Percentiles rank a stretch among this genome's conserved stretches.
phyloP scores from a whole-genome alignment of 2,888 invertebrate species.

The Philhelius pedissequus region DNA sequence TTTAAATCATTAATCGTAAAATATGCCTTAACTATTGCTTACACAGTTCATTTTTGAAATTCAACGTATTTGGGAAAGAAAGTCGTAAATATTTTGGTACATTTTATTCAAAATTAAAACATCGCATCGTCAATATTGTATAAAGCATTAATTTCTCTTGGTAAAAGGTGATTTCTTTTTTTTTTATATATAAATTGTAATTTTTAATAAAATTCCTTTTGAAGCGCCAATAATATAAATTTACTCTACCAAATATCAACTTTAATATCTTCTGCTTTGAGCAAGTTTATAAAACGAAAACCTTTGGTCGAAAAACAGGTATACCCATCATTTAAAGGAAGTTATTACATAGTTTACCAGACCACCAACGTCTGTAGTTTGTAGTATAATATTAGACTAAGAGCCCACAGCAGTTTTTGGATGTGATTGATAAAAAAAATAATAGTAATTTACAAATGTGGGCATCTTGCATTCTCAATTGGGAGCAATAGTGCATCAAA shows the following conservation, averaged over 20 bases:
- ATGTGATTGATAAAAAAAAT: too few species aligned
- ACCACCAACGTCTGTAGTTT: too few species aligned
- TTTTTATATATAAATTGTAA: background rate
- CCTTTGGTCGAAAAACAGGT: too few species aligned
- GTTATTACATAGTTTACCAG: too few species aligned
- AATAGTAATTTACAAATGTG: too few species aligned
- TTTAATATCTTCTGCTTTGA: too few species aligned
- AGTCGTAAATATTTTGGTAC: background rate
- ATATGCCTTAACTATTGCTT: conserved; percentile 27
- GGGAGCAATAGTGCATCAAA: too few species aligned
- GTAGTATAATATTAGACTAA: too few species aligned
- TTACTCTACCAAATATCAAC: background rate
- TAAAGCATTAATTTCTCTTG: conserved; percentile 23
- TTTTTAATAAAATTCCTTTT: background rate
- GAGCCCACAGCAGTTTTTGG: too few species aligned
- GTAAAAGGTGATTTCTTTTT: conserved; percentile 40
- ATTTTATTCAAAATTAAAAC: background rate
- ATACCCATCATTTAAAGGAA: too few species aligned
- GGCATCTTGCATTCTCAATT: too few species aligned
- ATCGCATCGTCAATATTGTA: background rate
- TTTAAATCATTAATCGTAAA: conserved; percentile 45
- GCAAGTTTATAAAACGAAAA: too few species aligned
- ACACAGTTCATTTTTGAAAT: conserved; percentile 34
- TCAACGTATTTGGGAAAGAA: conserved; percentile 9
- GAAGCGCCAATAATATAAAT: background rate